These are phyloP conservation scores for Phoenoteleia sp. DNA, from an alignment of 2,888 invertebrate genomes.

Conservation along the genomic window DNA sequence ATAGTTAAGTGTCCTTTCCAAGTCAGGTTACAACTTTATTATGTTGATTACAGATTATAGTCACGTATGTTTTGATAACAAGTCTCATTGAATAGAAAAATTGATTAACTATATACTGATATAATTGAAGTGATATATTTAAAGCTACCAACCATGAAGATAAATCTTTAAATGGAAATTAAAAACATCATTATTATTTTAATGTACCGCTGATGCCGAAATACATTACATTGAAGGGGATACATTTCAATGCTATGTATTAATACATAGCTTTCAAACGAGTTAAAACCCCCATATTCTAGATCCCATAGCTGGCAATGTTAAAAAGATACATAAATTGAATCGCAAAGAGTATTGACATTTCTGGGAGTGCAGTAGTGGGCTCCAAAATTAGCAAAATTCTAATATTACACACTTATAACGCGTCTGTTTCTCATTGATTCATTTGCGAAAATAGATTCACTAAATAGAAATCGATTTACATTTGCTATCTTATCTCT, in stretches of 20 bases:
- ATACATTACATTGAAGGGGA: too few relatives aligned
- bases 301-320: not conserved
- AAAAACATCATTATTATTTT: too few relatives aligned
- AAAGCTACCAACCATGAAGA: too few relatives aligned
- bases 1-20: slow-evolving; percentile 1
- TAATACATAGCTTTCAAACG: not conserved
- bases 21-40: too few relatives aligned
- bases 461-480: not conserved
- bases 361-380: slow-evolving; percentile 8
- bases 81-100: too few relatives aligned
- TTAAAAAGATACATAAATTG: not conserved
- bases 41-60: too few relatives aligned
- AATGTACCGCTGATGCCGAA: too few relatives aligned
- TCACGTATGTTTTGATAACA: too few relatives aligned
- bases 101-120: too few relatives aligned
- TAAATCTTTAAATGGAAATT: too few relatives aligned
- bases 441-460: slow-evolving; percentile 18
- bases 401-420: slow-evolving; percentile 17
- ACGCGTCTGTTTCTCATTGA: not conserved
- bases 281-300: not conserved
- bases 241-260: too few relatives aligned
- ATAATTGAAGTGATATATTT: too few relatives aligned
- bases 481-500: not conserved
- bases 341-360: slow-evolving; percentile 21
- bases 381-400: slow-evolving; percentile 25